A percentile compares a stretch with the other conserved stretches of the same genome.
These are phyloP conservation scores for Zelostemma sp. DNA, from an alignment of 1,140 invertebrate genomes.

Conservation along the genomic window DNA sequence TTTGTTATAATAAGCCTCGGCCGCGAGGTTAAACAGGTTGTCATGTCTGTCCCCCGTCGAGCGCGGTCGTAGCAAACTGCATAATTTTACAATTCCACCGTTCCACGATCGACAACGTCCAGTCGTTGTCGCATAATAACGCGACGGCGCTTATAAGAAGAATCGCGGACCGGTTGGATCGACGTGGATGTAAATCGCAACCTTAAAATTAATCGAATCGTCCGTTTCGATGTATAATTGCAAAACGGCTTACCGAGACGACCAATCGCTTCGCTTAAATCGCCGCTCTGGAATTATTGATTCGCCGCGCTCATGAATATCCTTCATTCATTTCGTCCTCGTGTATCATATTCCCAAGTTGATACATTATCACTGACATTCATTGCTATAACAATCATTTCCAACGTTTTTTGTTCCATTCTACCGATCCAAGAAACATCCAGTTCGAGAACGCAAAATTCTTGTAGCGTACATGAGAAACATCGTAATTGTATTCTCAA, in stretches of 20 bases:
- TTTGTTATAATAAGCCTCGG: slow-evolving; percentile 61
- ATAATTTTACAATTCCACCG: slow-evolving; percentile 61
- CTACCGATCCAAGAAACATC: not conserved
- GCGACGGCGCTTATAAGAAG: slow-evolving; percentile 14
- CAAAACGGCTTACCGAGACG: not conserved
- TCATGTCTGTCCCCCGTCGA: slow-evolving; percentile 57
- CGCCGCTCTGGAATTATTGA: not conserved
- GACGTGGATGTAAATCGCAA: slow-evolving; percentile 35
- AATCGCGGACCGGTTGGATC: slow-evolving; percentile 40
- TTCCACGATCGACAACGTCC: slow-evolving; percentile 16
- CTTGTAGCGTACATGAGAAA: not conserved
- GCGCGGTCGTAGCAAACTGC: slow-evolving; percentile 47
- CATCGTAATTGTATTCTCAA: not conserved
- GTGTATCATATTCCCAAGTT: slow-evolving; percentile 1
- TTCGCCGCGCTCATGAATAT: slow-evolving; percentile 1
- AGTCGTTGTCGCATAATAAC: slow-evolving; percentile 34
- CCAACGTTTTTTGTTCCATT: not conserved
- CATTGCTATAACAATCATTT: not conserved
- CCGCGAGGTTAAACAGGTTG: slow-evolving; percentile 64
- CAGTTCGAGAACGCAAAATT: too few relatives aligned
- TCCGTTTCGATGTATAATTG: slow-evolving; percentile 6
- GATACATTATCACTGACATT: not conserved
- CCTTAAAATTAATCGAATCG: slow-evolving; percentile 22
- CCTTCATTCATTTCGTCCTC: not conserved
- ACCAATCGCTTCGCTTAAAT: not conserved